Evolutionary conservation across 2,888 invertebrate genomes (phyloP).

Genomic region (Ornithoptera priamus): DNA sequence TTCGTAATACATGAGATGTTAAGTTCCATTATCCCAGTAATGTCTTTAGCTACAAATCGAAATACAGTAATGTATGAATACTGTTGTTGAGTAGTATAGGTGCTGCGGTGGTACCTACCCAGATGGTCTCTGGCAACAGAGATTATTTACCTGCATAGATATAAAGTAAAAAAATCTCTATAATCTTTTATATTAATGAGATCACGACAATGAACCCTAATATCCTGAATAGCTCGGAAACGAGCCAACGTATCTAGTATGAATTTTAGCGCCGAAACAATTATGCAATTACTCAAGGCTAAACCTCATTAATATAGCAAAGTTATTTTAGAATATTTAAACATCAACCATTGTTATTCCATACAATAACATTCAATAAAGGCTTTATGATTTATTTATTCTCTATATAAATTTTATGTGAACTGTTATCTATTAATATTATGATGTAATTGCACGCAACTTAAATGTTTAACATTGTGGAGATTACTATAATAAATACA

Average conservation of each 20-base stretch:
- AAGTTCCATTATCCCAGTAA: no score
- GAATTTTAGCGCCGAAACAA: constrained; percentile 26
- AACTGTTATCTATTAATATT: neutral
- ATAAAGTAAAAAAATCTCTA: no score
- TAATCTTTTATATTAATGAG: neutral
- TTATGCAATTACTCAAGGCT: neutral
- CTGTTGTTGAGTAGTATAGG: no score
- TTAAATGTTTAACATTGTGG: no score
- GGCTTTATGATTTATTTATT: neutral
- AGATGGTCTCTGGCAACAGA: no score
- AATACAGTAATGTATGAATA: no score
- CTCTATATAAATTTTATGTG: neutral
- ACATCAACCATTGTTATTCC: neutral
- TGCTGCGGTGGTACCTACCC: no score
- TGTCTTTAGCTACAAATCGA: no score
- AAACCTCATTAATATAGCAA: neutral
- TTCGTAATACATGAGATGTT: no score
- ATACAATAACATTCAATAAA: neutral
- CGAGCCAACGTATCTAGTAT: constrained; percentile 5
- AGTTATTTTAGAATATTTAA: neutral
- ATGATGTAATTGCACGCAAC: neutral
- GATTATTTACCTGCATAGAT: no score
- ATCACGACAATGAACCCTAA: neutral
- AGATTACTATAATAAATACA: no score
- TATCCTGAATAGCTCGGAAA: constrained; percentile 4